Conservation (phyloP, 2,888 invertebrate species). For the Drosophila niveifrons region DNA sequence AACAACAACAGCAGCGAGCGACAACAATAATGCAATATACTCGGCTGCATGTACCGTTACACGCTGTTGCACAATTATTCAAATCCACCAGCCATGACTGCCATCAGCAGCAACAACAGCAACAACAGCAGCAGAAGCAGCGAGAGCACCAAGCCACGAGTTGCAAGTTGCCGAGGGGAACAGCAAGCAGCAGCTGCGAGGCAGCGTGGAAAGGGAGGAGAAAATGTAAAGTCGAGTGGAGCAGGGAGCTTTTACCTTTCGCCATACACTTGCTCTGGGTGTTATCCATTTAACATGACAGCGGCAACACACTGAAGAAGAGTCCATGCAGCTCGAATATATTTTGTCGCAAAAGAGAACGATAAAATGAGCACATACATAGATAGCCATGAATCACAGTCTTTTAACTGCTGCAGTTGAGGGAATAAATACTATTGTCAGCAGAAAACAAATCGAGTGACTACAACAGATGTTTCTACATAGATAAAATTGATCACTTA, state of each 20-base stretch:
- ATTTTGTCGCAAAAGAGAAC: background rate
- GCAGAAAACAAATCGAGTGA: background rate
- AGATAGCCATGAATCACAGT: background rate
- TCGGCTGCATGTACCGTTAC: conserved; percentile 60
- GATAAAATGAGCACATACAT: too few species aligned
- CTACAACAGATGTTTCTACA: background rate
- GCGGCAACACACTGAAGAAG: background rate
- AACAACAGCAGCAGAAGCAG: background rate
- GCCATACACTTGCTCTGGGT: background rate
- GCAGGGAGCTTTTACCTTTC: background rate
- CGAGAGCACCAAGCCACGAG: background rate
- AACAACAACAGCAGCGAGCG: conserved; percentile 5
- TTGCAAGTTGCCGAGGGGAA: background rate
- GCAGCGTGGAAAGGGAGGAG: background rate
- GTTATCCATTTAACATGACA: background rate
- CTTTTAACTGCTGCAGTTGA: background rate
- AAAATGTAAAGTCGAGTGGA: background rate
- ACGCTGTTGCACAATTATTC: conserved; percentile 79
- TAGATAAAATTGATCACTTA: too few species aligned
- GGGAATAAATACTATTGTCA: background rate
- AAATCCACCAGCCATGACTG: conserved; percentile 76
- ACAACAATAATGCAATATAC: conserved; percentile 63
- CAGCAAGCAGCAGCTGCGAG: background rate
- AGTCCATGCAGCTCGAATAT: background rate
- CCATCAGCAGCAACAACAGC: conserved; percentile 22